phyloP scores from a whole-genome alignment of 2,888 invertebrate genomes.

The Drosophila macrospina region DNA sequence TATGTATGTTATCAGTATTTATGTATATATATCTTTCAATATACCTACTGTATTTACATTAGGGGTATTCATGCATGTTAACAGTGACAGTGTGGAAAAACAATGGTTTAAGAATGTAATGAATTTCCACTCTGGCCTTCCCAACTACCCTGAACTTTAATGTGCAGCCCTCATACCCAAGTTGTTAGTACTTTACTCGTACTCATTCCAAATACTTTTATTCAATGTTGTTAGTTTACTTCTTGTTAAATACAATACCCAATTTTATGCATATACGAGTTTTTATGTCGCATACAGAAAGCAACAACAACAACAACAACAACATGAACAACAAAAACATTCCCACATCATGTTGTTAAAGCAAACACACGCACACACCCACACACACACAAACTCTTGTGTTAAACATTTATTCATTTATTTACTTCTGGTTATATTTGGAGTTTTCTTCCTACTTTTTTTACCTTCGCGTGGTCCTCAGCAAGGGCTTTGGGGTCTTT shows the following conservation, averaged over 20 bases:
- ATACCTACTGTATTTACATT: constrained; percentile 24
- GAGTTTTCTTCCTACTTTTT: constrained; percentile 1
- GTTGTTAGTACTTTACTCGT: constrained; percentile 23
- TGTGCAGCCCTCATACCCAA: constrained; percentile 6
- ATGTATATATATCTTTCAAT: constrained; percentile 27
- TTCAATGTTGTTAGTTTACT: constrained; percentile 54
- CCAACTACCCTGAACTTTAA: neutral
- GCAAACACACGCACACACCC: neutral
- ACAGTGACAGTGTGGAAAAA: constrained; percentile 27
- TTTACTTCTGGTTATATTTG: constrained; percentile 15
- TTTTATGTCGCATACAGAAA: constrained; percentile 18
- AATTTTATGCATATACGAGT: constrained; percentile 15
- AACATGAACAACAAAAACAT: constrained; percentile 44
- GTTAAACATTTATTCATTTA: constrained; percentile 11
- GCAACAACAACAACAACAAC: constrained; percentile 34
- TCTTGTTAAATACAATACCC: constrained; percentile 29
- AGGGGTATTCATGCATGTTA: constrained; percentile 44
- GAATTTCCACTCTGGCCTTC: constrained; percentile 28
- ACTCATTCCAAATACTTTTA: constrained; percentile 29
- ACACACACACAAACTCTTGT: constrained; percentile 1
- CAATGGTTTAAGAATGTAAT: neutral
- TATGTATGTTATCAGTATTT: constrained; percentile 20
- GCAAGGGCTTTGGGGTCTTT: neutral
- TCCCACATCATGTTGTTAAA: neutral
- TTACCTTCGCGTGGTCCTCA: neutral